Base-by-base conservation (phyloP, 2,113 vertebrate species). In the Brevimyrus niger region DNA sequence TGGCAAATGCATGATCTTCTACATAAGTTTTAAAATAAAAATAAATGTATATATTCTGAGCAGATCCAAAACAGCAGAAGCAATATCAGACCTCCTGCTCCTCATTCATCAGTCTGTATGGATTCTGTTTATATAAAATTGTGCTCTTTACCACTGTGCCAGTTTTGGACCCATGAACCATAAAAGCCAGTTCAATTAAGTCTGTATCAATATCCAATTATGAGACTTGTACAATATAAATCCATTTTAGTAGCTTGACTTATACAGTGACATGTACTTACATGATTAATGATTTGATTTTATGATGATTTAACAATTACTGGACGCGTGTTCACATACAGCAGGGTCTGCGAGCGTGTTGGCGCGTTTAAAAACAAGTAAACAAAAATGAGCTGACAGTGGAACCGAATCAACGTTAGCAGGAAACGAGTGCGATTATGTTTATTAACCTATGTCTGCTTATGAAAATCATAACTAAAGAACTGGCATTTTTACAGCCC, bases 121-220 rank as follows among this genome's bases (percentile, higher is more conserved):
- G 85, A 53, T 53, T 19, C 15, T 38, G 85, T 53, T 87, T 27
- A 87, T 35, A 38, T 53, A 31, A 55, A 87, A 53, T 35, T 87
- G 48, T 35, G 48, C 50, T 87, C 85, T 35, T n/a, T 35, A 4
- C 50, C 31, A 35, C 4, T 2, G 15, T 13, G 2, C 31, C 48
- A 87, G 85, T 53, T 87, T 48, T 87, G 50, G 35, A 87, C 4
- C 11, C 31, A 55, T 19, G 85, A 87, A 53, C 85, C 50, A n/a
- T 35, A 87, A 50, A 51, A 87, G 27, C 31, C 48, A 87, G 3
- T 87, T 87, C 50, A 87, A 87, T 87, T 87, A 53, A 87, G 13
- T 87, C 11, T 86, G 44, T 87, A 87, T 87, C 27, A 47, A 87
- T 53, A 87, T 87, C 48, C 51, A 87, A 55, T 87, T 87, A 53